Conservation (phyloP, 2,888 invertebrate species). For the Synergus japonicus region DNA sequence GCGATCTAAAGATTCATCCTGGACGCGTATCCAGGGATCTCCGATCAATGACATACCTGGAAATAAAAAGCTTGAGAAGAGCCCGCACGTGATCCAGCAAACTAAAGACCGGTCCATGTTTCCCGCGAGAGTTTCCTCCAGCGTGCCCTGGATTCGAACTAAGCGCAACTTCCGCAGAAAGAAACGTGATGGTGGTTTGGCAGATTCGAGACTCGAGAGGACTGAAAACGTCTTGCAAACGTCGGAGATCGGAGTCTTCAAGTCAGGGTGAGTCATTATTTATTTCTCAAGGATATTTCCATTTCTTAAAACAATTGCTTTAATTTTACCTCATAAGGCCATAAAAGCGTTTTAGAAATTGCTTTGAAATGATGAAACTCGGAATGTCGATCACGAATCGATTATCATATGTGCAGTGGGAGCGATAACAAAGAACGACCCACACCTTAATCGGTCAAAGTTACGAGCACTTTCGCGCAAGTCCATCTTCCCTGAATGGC, state of each 20-base stretch:
- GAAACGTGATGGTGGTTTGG: slow-evolving; percentile 46
- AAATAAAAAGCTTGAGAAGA: slow-evolving; percentile 49
- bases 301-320: neutral
- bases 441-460: slow-evolving; percentile 56
- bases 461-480: slow-evolving; percentile 60
- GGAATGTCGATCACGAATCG: slow-evolving; percentile 13
- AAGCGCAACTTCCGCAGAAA: slow-evolving; percentile 56
- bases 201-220: slow-evolving; percentile 46
- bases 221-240: slow-evolving; percentile 44
- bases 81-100: slow-evolving; percentile 53
- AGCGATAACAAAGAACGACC: slow-evolving; percentile 46
- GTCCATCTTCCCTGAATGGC: slow-evolving; percentile 61
- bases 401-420: neutral
- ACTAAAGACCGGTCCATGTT: slow-evolving; percentile 51
- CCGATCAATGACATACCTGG: slow-evolving; percentile 48
- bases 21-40: slow-evolving; percentile 44
- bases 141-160: slow-evolving; percentile 51
- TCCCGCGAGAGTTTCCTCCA: slow-evolving; percentile 50
- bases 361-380: slow-evolving; percentile 24
- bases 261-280: slow-evolving; percentile 45
- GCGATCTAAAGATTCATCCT: slow-evolving; percentile 49
- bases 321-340: slow-evolving; percentile 15
- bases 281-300: slow-evolving; percentile 21
- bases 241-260: slow-evolving; percentile 42
- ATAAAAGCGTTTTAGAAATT: slow-evolving; percentile 11